These are phyloP conservation scores for Scytalopus superciliaris DNA, from an alignment of 2,113 vertebrate species.

Conservation along the genomic window DNA sequence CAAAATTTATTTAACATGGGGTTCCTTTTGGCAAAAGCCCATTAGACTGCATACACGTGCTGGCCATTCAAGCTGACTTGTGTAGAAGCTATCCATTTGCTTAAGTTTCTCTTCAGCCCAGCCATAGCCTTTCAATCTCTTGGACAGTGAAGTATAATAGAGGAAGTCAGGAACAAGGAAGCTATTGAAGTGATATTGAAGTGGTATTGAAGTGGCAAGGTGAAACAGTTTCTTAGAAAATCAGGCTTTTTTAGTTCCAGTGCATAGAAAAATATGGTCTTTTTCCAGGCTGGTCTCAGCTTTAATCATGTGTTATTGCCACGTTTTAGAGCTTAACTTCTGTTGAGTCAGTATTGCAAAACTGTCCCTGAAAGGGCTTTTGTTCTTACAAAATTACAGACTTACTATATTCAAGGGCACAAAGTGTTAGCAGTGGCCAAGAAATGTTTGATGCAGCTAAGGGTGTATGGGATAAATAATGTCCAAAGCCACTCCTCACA, in stretches of 20 bases:
- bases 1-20: background rate
- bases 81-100: background rate
- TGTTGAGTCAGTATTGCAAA: slow-evolving; percentile 5
- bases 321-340: background rate
- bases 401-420: background rate
- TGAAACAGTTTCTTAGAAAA: slow-evolving; percentile 18
- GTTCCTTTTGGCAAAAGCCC: background rate
- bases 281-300: background rate
- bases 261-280: background rate
- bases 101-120: background rate
- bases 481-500: background rate
- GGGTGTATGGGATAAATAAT: background rate
- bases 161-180: background rate
- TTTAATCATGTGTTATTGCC: background rate
- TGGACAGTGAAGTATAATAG: background rate
- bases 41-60: rapidly evolving
- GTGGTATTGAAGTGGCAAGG: background rate
- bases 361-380: slow-evolving; percentile 12
- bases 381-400: background rate
- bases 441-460: background rate
- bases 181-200: too few relatives aligned
- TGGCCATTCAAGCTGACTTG: background rate
- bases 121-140: background rate
- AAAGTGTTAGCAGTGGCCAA: background rate
- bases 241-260: background rate